phyloP scores from a whole-genome alignment of 2,113 vertebrate genomes.

The Odocoileus virginianus region DNA sequence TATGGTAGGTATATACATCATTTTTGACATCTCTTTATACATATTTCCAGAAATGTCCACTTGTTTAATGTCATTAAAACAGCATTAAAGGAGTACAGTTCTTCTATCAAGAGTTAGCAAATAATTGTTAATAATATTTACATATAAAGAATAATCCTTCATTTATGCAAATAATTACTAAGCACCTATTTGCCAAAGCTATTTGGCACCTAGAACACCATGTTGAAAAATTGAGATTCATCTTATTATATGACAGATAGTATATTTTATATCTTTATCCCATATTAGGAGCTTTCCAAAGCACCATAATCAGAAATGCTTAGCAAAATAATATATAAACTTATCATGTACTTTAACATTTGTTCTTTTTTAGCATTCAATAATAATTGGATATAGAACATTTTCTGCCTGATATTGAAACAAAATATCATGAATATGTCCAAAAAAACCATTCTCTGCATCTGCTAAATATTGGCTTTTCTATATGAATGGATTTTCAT shows the following conservation, averaged over 20 bases:
- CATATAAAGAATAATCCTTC: neutral
- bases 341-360: neutral
- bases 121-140: neutral
- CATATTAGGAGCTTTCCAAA: neutral
- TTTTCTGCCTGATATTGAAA: neutral
- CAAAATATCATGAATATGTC: neutral
- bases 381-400: neutral
- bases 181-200: neutral
- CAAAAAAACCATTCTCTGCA: neutral
- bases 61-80: neutral
- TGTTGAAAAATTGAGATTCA: neutral
- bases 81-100: neutral
- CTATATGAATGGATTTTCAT: neutral
- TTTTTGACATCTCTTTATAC: neutral
- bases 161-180: neutral
- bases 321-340: neutral
- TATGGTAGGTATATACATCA: neutral
- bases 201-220: neutral
- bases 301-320: neutral
- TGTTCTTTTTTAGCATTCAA: neutral
- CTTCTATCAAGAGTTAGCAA: neutral
- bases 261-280: neutral
- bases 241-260: neutral
- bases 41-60: neutral
- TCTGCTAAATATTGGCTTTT: neutral